phyloP scores from a whole-genome alignment of 2,888 invertebrate genomes.

The Volucella zonaria region DNA sequence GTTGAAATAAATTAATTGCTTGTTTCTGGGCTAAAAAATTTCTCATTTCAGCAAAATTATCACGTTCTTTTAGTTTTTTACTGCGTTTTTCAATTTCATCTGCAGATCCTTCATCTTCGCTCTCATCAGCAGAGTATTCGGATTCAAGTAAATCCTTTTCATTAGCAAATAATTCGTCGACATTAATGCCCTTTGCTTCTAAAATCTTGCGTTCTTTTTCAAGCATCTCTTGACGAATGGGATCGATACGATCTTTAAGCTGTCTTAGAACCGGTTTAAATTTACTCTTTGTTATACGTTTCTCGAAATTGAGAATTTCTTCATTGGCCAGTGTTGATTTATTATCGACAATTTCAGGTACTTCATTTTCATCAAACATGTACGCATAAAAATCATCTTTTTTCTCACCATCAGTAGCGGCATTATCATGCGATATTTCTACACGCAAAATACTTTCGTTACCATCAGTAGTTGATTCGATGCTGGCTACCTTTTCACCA shows the following conservation, averaged over 20 bases:
- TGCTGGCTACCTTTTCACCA: conserved; percentile 23
- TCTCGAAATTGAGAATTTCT: conserved; percentile 80
- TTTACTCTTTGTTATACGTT: conserved; percentile 80
- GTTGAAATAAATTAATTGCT: conserved; percentile 79
- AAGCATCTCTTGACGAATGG: conserved; percentile 81
- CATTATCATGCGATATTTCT: conserved; percentile 78
- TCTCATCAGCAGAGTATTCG: conserved; percentile 56
- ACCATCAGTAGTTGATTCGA: conserved; percentile 61
- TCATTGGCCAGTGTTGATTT: conserved; percentile 75
- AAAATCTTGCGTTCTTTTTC: conserved; percentile 81
- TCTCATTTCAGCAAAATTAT: conserved; percentile 82
- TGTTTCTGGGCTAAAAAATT: conserved; percentile 81
- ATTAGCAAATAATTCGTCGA: conserved; percentile 79
- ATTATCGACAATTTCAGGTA: conserved; percentile 61
- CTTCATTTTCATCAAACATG: conserved; percentile 79
- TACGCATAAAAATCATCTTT: conserved; percentile 82
- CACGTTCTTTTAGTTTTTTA: conserved; percentile 78
- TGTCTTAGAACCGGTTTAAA: conserved; percentile 82
- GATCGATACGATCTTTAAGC: conserved; percentile 81
- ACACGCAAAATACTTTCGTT: conserved; percentile 79
- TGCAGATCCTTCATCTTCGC: conserved; percentile 76
- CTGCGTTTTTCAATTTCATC: conserved; percentile 77
- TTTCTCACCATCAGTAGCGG: conserved; percentile 76
- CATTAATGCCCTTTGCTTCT: conserved; percentile 81
- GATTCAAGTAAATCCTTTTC: conserved; percentile 59